Percentiles rank a stretch among this genome's conserved stretches.
Evolutionary conservation across 2,797 vertebrate genomes (phyloP).

Genomic region (Knipowitschia caucasica): DNA sequence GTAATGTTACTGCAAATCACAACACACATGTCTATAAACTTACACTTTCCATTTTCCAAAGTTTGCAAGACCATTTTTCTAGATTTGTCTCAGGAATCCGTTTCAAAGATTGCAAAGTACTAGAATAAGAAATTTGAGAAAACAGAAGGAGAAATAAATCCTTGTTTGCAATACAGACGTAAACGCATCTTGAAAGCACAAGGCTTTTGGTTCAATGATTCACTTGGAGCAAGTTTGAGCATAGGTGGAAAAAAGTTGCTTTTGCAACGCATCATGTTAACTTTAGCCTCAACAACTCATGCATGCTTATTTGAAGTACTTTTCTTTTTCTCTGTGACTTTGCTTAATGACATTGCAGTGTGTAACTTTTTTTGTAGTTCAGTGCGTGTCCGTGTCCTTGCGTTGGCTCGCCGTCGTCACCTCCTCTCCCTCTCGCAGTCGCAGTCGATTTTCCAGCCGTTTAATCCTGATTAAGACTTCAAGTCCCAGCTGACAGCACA

Average conservation of each 20-base stretch:
- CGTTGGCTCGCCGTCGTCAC: not conserved
- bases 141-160: not conserved
- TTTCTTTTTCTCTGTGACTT: not conserved
- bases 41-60: not conserved
- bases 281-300: not conserved
- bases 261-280: not conserved
- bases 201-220: not conserved
- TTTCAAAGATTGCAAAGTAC: not conserved
- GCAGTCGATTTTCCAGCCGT: slow-evolving; percentile 40
- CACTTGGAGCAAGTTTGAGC: not conserved
- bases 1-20: too few relatives aligned
- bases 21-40: not conserved
- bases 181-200: not conserved
- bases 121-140: not conserved
- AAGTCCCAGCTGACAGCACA: slow-evolving; percentile 41
- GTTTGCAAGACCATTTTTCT: not conserved
- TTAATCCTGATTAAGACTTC: slow-evolving; percentile 54
- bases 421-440: slow-evolving; percentile 11
- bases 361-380: not conserved
- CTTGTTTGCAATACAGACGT: not conserved
- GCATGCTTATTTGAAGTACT: not conserved
- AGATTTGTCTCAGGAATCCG: not conserved
- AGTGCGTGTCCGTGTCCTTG: not conserved
- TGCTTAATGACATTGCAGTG: not conserved
- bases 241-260: not conserved